Evolutionary conservation across 64 coral and sea anemone species (phyloP).

Genomic region (Actinia equina): DNA sequence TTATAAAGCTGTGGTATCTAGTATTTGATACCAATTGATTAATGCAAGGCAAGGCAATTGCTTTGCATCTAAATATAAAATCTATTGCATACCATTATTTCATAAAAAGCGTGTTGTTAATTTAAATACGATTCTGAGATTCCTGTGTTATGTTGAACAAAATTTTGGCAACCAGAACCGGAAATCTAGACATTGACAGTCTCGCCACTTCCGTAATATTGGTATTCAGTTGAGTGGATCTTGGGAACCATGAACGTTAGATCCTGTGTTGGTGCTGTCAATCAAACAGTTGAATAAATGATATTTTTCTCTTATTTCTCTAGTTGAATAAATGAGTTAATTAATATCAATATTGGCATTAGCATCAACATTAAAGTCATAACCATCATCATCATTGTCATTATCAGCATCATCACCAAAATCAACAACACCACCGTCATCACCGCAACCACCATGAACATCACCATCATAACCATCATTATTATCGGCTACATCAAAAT

Average conservation of each 20-base stretch:
- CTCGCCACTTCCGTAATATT: constrained; percentile 88
- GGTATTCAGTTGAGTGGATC: constrained; percentile 93
- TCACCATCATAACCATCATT: too few species aligned
- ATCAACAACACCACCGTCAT: neutral
- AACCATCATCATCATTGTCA: too few species aligned
- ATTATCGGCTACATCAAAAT: too few species aligned
- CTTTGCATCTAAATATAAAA: neutral
- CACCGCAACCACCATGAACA: too few species aligned
- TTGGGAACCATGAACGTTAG: constrained; percentile 85
- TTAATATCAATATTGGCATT: neutral
- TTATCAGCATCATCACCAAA: neutral
- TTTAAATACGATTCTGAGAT: neutral
- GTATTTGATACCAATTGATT: neutral
- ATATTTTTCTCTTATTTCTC: too few species aligned
- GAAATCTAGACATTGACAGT: constrained; percentile 40
- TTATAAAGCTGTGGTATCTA: neutral
- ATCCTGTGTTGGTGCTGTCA: constrained; percentile 61
- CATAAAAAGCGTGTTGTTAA: neutral
- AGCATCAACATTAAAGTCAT: neutral
- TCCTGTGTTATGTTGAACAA: neutral
- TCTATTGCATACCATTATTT: neutral
- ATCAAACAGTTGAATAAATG: too few species aligned
- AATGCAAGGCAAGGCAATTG: neutral
- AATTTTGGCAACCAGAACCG: neutral
- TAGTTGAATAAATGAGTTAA: neutral